Conservation (phyloP, 2,797 vertebrate species). For the Smutsia gigantea region DNA sequence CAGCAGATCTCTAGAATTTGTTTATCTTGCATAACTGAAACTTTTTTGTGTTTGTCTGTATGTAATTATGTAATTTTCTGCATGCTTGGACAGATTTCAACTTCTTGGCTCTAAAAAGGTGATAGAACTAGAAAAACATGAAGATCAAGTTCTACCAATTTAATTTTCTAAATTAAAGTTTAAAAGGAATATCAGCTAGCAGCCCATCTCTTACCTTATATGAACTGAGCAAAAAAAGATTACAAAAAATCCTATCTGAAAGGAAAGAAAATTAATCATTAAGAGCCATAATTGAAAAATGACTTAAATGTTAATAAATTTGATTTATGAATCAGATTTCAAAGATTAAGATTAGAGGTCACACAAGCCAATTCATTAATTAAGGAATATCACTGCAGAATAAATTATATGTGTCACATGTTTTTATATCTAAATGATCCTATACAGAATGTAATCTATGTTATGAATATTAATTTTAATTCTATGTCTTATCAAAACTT, state of each 20-base stretch:
- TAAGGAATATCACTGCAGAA: conserved; percentile 40
- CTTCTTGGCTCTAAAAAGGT: background rate
- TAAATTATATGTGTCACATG: conserved; percentile 36
- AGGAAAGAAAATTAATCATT: conserved; percentile 22
- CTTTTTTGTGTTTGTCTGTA: background rate
- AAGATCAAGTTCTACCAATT: background rate
- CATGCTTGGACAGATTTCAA: background rate
- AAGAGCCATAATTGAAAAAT: background rate
- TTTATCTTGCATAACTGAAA: background rate
- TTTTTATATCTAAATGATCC: conserved; percentile 15
- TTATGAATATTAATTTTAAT: background rate
- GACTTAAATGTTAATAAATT: conserved; percentile 62
- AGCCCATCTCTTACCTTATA: background rate
- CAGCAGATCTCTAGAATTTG: background rate
- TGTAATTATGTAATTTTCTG: background rate
- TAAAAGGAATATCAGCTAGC: background rate
- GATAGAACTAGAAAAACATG: background rate
- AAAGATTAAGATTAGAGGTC: conserved; percentile 53
- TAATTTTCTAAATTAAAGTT: conserved; percentile 37
- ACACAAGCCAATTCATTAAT: conserved; percentile 44
- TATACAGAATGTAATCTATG: background rate
- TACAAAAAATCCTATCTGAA: background rate
- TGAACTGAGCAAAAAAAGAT: background rate
- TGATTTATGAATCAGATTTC: conserved; percentile 56
- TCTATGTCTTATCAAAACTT: background rate